Evolutionary conservation across 1,140 invertebrate genomes (phyloP).

Genomic region (Drosophila jambulina): DNA sequence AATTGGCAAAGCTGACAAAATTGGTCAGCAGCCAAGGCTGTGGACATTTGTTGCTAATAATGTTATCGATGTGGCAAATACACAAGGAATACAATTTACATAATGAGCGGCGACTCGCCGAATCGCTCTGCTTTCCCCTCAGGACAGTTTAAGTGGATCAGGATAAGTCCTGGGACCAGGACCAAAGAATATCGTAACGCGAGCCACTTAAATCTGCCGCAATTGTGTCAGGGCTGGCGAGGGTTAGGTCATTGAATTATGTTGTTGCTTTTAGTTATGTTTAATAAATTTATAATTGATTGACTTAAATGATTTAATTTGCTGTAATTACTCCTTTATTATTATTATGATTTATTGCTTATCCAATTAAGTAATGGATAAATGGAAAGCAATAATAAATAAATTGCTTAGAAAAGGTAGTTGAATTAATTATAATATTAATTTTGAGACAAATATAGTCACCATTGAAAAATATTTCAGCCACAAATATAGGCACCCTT

Average conservation of each 20-base stretch:
- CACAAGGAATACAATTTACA: conserved; percentile 49
- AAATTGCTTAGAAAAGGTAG: background rate
- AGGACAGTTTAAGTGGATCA: conserved; percentile 25
- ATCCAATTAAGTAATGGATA: background rate
- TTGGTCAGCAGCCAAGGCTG: conserved; percentile 49
- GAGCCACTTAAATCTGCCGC: conserved; percentile 16
- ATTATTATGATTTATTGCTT: background rate
- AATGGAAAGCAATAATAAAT: background rate
- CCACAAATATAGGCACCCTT: background rate
- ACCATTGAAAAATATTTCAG: background rate
- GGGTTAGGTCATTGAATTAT: background rate
- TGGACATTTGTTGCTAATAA: conserved; percentile 77
- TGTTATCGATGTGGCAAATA: conserved; percentile 75
- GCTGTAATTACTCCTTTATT: no score
- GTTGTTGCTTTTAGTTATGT: background rate
- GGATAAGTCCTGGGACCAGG: conserved; percentile 6
- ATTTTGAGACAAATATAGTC: background rate
- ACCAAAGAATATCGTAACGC: conserved; percentile 2
- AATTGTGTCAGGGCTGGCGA: conserved; percentile 2
- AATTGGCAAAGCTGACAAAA: conserved; percentile 72
- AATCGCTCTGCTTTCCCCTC: background rate
- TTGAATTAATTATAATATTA: background rate
- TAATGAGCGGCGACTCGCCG: conserved; percentile 32
- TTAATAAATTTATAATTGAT: background rate
- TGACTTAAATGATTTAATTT: background rate